Base-by-base conservation (phyloP, 53 echinoderm and acorn worm genomes). In the Zoroaster sp. region DNA sequence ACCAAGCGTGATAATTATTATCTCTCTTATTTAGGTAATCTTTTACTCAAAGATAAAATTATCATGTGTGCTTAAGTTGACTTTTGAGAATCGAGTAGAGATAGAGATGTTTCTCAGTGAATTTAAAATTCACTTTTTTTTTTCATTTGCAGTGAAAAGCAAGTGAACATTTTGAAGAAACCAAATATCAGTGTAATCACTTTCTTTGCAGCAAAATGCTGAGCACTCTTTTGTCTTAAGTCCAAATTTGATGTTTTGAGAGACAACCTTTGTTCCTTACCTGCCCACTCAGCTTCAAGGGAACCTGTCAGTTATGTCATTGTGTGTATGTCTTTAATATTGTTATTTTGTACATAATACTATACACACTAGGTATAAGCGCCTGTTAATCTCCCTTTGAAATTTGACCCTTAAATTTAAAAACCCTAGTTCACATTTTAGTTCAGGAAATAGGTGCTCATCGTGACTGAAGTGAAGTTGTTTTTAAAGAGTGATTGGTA, bases 291-390 rank as follows among this genome's bases (percentile, higher is more conserved):
- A 37, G 79, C 59, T 59, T 37, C 79, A 31, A 79, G 63, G 54
- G 55, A 79, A 79, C 55, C 79, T 54, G 65, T 82, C 66, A 82
- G 82, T 43, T 82, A 31, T 66, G 82, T 67, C 37, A 82, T 82
- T 66, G 21, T 59, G 63, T 59, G 63, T 59, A 66, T 78, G 51
- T 35, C 52, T 28, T 37, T 37, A 59, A 36, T 36, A 31, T 59
- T 78, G 32, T 68, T 42, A 68, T 30, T 28, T 68, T 82, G 66
- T 44, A 30, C 31, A 45, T 66, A 67, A 67, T 82, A 82, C 82
- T 82, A 67, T 66, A 82, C 65, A 42, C 43, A 82, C 82, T 66
- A 25, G 12, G 28, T 59, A 79, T 79, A 63, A 30, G 32, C 25
- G 35, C 53, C 28, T 8, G 28, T 59, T 28, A 8, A 79, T 78